Evolutionary conservation across 2,888 invertebrate genomes (phyloP), one percentile per base, ranked within the genome.

Genomic region (Eledone cirrhosa): DNA sequence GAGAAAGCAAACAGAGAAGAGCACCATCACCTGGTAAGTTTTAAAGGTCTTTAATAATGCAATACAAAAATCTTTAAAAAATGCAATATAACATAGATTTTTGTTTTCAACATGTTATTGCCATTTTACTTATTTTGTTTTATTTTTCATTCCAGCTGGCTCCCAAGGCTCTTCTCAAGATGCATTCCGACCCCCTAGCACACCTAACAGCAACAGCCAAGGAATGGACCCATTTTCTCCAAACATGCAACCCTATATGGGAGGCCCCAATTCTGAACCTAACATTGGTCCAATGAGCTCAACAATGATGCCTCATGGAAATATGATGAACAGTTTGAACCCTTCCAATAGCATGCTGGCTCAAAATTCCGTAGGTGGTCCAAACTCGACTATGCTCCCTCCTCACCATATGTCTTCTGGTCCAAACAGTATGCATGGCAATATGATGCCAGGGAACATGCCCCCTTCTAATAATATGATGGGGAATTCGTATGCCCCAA

Each of bases 241-340:
- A 27, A 81, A 79, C 13, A 79, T 78, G 67, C 81, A 78, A 31
- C 84, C 82, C n/a, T 79, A 80, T 27, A 81, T 81, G 81, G 82
- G 78, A 76, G 83, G 82, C 5, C 84, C 84, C 19, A 85, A 86
- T 79, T 81, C 83, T 31, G 86, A 86, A 74, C 83, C 82, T 14
- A 81, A 80, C 78, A 87, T 87, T 85, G 85, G 85, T 33, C 86
- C 85, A 80, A 87, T 88, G 88, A 78, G 80, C 24, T 83, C 82
- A 27, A 84, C 84, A 33, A 85, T 85, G 84, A 85, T 86, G 83
- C 84, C 84, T 31, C 83, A 81, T 72, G 84, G 83, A 78, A 83
- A 82, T 80, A 87, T 88, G 87, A 87, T 87, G 86, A 85, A 85
- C 81, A 85, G 83, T 77, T 85, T 84, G 83, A 84, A 90, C 91